Percentiles rank a stretch among this genome's conserved stretches.
Evolutionary conservation across 2,888 invertebrate species (phyloP).

Genomic region (Leuctra nigra): DNA sequence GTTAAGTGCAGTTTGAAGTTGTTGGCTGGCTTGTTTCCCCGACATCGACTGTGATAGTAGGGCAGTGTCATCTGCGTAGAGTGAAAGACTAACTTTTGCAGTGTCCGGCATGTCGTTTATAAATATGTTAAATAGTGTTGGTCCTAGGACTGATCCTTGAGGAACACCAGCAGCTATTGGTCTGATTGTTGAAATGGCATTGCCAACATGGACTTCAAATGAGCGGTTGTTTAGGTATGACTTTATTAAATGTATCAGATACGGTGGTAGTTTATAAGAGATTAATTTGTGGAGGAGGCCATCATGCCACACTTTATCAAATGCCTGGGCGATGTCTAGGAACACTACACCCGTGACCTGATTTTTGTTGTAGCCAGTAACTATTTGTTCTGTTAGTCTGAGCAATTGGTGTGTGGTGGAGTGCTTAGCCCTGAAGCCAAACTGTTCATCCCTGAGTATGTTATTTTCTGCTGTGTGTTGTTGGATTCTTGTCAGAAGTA

Average conservation of each 20-base stretch:
- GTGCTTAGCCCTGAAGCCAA: constrained; percentile 6
- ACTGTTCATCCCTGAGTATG: constrained; percentile 13
- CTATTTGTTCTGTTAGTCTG: neutral
- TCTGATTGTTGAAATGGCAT: neutral
- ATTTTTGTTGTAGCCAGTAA: neutral
- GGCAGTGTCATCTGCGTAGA: constrained; percentile 6
- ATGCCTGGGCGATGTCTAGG: constrained; percentile 14
- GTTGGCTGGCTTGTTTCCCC: neutral
- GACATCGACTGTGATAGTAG: neutral
- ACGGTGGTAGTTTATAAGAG: constrained; percentile 14
- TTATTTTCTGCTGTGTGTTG: constrained; percentile 24
- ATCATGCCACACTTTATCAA: constrained; percentile 13
- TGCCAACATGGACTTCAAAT: neutral
- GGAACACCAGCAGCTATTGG: constrained; percentile 9
- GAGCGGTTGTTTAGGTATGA: constrained; percentile 1
- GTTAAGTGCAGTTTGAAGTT: constrained; percentile 7
- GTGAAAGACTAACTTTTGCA: neutral
- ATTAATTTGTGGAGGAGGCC: constrained; percentile 13
- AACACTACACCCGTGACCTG: constrained; percentile 7
- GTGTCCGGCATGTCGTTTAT: constrained; percentile 12
- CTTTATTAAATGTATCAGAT: neutral
- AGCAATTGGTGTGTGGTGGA: constrained; percentile 9
- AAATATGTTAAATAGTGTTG: constrained; percentile 3
- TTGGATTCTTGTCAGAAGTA: constrained; percentile 28
- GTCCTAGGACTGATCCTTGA: constrained; percentile 15